A percentile compares a stretch with the other conserved stretches of the same genome.
phyloP scores from a whole-genome alignment of 2,888 invertebrate genomes.

The Acrocyrtus sp. region DNA sequence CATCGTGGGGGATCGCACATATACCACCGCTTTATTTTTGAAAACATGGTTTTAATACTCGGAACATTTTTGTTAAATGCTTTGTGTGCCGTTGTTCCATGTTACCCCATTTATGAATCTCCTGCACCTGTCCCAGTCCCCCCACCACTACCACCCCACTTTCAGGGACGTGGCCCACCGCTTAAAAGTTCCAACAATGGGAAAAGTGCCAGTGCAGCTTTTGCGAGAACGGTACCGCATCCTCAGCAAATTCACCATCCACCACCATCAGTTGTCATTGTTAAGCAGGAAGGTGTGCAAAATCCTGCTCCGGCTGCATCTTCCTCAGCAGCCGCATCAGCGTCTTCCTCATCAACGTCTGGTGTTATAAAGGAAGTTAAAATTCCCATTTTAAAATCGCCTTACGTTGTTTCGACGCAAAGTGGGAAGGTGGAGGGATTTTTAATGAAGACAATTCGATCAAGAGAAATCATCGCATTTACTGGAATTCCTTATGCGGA shows the following conservation, averaged over 20 bases:
- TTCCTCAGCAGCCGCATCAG: neutral
- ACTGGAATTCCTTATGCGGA: constrained; percentile 56
- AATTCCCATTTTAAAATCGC: constrained; percentile 25
- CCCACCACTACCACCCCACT: too few relatives aligned
- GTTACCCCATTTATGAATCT: constrained; percentile 43
- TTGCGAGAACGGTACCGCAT: too few relatives aligned
- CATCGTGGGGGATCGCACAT: too few relatives aligned
- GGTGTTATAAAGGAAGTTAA: constrained; percentile 7
- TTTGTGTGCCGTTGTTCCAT: constrained; percentile 53
- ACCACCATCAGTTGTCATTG: neutral
- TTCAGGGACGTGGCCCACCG: constrained; percentile 35
- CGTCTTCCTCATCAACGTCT: too few relatives aligned
- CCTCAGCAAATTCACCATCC: too few relatives aligned
- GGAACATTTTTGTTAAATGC: constrained; percentile 53
- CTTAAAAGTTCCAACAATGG: too few relatives aligned
- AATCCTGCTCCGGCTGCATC: neutral
- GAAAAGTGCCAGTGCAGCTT: too few relatives aligned
- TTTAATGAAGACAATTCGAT: constrained; percentile 48
- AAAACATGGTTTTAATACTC: constrained; percentile 46
- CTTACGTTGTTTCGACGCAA: constrained; percentile 29
- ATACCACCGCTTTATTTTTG: neutral
- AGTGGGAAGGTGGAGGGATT: constrained; percentile 46
- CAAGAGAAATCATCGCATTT: constrained; percentile 52
- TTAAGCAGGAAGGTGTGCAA: neutral
- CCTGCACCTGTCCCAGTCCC: too few relatives aligned